phyloP scores from a whole-genome alignment of 2,113 vertebrate species.

The Ceratotherium simum region DNA sequence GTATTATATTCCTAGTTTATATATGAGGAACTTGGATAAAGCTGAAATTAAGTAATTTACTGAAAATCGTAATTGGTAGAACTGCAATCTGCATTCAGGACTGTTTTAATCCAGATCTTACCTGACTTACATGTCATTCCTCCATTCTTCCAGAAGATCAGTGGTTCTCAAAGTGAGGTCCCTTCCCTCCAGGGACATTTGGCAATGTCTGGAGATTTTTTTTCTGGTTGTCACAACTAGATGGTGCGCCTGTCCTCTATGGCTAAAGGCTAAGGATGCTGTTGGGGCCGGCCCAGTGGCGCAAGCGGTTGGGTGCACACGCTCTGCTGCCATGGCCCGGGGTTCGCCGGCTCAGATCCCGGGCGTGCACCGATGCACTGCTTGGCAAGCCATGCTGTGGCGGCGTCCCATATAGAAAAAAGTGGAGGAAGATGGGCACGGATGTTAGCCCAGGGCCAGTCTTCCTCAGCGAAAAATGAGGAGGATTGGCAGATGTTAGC shows the following conservation, averaged over 20 bases:
- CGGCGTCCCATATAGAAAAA: too few species aligned
- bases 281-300: too few species aligned
- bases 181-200: not conserved
- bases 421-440: too few species aligned
- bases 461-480: too few species aligned
- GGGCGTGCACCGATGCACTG: too few species aligned
- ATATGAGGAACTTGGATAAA: not conserved
- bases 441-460: too few species aligned
- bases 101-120: not conserved
- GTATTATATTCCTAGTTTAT: not conserved
- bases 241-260: not conserved
- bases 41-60: slow-evolving; percentile 19
- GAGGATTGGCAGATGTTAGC: too few species aligned
- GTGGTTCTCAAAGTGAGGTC: not conserved
- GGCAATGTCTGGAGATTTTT: not conserved
- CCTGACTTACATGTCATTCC: not conserved
- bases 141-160: not conserved
- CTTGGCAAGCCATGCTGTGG: too few species aligned
- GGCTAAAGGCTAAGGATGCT: not conserved
- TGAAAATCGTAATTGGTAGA: not conserved
- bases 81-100: not conserved
- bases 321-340: too few species aligned
- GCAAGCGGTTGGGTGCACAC: too few species aligned
- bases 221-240: not conserved
- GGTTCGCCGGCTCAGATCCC: too few species aligned